Conservation (phyloP, 2,888 invertebrate genomes). For the Drosophila greeni region DNA sequence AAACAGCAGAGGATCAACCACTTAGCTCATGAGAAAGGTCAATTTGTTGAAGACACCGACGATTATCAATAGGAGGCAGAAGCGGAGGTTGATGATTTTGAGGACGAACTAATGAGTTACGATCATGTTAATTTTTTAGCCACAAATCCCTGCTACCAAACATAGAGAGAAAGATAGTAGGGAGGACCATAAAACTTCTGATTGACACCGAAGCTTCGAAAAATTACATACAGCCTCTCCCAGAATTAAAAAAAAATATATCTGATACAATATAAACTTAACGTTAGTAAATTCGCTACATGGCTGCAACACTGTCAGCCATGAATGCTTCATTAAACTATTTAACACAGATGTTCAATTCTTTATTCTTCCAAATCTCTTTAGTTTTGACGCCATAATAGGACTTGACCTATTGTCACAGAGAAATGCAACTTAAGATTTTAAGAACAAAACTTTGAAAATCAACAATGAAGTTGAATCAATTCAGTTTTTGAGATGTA, state of each 20-base stretch:
- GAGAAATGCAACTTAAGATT: background rate
- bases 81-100: background rate
- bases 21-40: background rate
- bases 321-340: too few relatives aligned
- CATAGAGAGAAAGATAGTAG: slow-evolving; percentile 4
- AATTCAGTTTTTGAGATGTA: background rate
- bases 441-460: background rate
- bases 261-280: background rate
- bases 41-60: background rate
- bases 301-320: background rate
- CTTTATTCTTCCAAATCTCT: too few relatives aligned
- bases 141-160: background rate
- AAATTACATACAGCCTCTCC: background rate
- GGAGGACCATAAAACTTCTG: slow-evolving; percentile 5
- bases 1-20: slow-evolving; percentile 3
- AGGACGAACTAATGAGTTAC: background rate
- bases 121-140: slow-evolving; percentile 1
- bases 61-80: slow-evolving; percentile 6
- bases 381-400: too few relatives aligned
- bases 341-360: too few relatives aligned
- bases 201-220: slow-evolving; percentile 2
- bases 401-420: background rate
- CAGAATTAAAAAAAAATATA: background rate
- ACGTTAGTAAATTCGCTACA: slow-evolving; percentile 3
- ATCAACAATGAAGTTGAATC: background rate